Evolutionary conservation across 2,797 vertebrate species (phyloP).

Genomic region (Aplochiton taeniatus): DNA sequence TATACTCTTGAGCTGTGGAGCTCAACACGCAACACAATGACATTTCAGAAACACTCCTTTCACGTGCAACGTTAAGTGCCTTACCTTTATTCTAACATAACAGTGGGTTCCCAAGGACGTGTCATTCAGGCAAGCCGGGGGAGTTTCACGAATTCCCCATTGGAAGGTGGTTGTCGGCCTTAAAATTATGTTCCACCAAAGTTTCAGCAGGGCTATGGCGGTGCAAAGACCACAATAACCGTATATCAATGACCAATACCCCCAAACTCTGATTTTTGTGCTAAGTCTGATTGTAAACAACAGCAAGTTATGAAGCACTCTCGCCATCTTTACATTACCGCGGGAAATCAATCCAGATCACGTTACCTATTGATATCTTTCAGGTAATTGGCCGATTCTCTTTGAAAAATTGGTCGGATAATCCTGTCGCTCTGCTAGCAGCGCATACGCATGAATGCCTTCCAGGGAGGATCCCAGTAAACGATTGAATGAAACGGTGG

Average conservation of each 20-base stretch:
- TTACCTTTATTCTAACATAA: constrained; percentile 96
- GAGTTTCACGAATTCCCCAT: constrained; percentile 81
- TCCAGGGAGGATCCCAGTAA: constrained; percentile 69
- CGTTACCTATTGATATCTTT: constrained; percentile 44
- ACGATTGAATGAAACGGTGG: constrained; percentile 58
- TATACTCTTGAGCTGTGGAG: no score
- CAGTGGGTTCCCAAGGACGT: constrained; percentile 96
- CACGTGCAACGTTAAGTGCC: constrained; percentile 24
- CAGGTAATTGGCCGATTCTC: constrained; percentile 38
- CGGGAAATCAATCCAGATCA: constrained; percentile 52
- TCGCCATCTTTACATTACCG: constrained; percentile 82
- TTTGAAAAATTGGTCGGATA: constrained; percentile 32
- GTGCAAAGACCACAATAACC: constrained; percentile 85
- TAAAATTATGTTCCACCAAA: constrained; percentile 88
- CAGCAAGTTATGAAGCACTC: constrained; percentile 76
- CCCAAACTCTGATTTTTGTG: constrained; percentile 74
- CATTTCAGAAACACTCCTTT: constrained; percentile 16
- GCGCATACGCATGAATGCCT: constrained; percentile 56
- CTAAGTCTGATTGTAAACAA: constrained; percentile 73
- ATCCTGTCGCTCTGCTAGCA: constrained; percentile 42
- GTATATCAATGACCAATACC: constrained; percentile 91
- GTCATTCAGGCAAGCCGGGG: constrained; percentile 90
- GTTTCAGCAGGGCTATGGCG: constrained; percentile 84
- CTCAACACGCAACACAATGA: constrained; percentile 18
- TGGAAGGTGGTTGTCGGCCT: constrained; percentile 86